These are phyloP conservation scores for Hanleya hanleyi DNA, from an alignment of 2,888 invertebrate genomes.

Conservation along the genomic window DNA sequence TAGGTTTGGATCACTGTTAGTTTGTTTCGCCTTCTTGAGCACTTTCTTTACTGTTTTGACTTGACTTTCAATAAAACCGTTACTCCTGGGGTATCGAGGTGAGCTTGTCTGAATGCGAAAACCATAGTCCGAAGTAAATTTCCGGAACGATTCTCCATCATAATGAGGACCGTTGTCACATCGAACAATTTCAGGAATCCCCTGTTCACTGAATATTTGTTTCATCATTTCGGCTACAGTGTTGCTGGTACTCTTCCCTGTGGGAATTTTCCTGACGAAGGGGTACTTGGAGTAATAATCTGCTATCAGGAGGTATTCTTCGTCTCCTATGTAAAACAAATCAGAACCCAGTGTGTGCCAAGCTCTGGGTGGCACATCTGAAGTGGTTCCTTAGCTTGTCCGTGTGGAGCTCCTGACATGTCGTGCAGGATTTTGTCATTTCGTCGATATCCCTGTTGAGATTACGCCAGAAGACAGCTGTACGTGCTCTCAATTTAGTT, in stretches of 20 bases:
- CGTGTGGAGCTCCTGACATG: constrained; percentile 17
- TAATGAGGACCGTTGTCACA: constrained; percentile 41
- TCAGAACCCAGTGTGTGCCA: constrained; percentile 31
- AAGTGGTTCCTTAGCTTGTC: constrained; percentile 18
- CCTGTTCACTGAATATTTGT: constrained; percentile 20
- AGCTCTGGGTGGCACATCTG: constrained; percentile 16
- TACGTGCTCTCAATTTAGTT: constrained; percentile 18
- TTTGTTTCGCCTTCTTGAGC: constrained; percentile 7
- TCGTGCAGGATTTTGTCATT: neutral
- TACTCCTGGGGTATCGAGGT: constrained; percentile 3
- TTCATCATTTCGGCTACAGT: neutral
- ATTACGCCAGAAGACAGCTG: constrained; percentile 26
- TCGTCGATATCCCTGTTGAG: constrained; percentile 32
- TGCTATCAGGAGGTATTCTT: constrained; percentile 22
- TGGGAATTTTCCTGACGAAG: constrained; percentile 7
- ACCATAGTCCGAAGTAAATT: neutral
- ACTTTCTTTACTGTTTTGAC: neutral
- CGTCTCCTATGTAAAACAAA: constrained; percentile 17
- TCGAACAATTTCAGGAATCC: constrained; percentile 25
- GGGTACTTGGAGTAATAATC: constrained; percentile 20
- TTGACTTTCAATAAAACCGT: constrained; percentile 13
- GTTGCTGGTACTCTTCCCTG: neutral
- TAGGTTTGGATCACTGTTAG: neutral
- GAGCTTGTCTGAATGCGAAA: neutral
- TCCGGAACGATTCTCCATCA: neutral